Evolutionary conservation across 2,113 vertebrate species (phyloP).

Genomic region (Balaeniceps rex): DNA sequence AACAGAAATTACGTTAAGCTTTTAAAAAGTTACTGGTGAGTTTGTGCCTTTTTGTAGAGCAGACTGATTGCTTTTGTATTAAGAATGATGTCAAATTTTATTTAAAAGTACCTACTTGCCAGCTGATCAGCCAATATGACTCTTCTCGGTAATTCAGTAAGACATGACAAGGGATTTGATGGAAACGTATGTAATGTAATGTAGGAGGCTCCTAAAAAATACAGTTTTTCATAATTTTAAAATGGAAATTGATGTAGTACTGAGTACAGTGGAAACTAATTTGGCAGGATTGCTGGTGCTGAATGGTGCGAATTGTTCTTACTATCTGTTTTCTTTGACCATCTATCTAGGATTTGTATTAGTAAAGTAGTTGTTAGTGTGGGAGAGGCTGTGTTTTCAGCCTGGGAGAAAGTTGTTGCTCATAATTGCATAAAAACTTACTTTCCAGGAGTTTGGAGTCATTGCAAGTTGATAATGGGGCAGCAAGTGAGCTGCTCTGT

Average conservation of each 20-base stretch:
- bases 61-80: background rate
- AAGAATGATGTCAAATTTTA: background rate
- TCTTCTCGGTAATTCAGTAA: background rate
- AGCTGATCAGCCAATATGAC: background rate
- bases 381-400: background rate
- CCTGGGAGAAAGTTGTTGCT: background rate
- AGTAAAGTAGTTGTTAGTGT: background rate
- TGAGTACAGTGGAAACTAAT: background rate
- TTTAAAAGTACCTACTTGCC: background rate
- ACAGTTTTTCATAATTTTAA: background rate
- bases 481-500: background rate
- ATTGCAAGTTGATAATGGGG: background rate
- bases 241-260: background rate
- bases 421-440: background rate
- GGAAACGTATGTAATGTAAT: background rate
- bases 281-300: background rate
- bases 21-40: background rate
- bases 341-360: background rate
- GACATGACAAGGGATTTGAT: background rate
- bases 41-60: background rate
- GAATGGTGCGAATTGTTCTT: background rate
- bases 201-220: background rate
- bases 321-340: background rate
- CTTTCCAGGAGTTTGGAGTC: background rate
- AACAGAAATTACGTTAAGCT: background rate